phyloP scores from a whole-genome alignment of 2,888 invertebrate species.

The Orthonevra nobilis region DNA sequence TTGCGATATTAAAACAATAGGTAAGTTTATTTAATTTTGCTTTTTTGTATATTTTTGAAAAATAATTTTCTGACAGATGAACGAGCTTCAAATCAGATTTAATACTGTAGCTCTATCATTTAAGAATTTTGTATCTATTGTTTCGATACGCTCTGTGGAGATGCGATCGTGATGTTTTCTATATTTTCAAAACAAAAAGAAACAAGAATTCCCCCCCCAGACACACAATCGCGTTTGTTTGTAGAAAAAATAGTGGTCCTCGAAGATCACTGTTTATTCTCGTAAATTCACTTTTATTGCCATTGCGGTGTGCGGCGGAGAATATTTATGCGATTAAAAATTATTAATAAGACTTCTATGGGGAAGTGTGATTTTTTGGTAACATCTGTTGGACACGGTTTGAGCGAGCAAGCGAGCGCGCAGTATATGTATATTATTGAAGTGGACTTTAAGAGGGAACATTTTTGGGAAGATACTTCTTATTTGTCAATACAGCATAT shows the following conservation, averaged over 20 bases:
- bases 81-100: slow-evolving; percentile 32
- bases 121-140: not conserved
- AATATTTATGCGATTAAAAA: slow-evolving; percentile 59
- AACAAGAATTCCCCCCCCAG: not conserved
- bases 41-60: slow-evolving; percentile 6
- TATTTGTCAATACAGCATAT: slow-evolving; percentile 4
- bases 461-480: slow-evolving; percentile 8
- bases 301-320: slow-evolving; percentile 42
- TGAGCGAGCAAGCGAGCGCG: not conserved
- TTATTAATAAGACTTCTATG: slow-evolving; percentile 53
- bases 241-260: slow-evolving; percentile 1
- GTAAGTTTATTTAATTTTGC: slow-evolving; percentile 26
- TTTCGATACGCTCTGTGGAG: slow-evolving; percentile 5
- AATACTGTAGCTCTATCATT: too few species aligned
- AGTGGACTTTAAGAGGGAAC: not conserved
- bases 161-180: slow-evolving; percentile 36
- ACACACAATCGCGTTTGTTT: not conserved
- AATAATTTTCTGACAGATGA: slow-evolving; percentile 23
- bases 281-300: slow-evolving; percentile 62
- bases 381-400: slow-evolving; percentile 29
- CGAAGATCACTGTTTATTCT: slow-evolving; percentile 52
- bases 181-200: too few species aligned
- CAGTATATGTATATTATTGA: slow-evolving; percentile 3
- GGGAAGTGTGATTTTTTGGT: slow-evolving; percentile 57
- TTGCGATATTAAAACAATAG: slow-evolving; percentile 42